Evolutionary conservation across 23 tunicate species (phyloP), one percentile per base, ranked within the genome.

Genomic region (Trididemnum nubilum): DNA sequence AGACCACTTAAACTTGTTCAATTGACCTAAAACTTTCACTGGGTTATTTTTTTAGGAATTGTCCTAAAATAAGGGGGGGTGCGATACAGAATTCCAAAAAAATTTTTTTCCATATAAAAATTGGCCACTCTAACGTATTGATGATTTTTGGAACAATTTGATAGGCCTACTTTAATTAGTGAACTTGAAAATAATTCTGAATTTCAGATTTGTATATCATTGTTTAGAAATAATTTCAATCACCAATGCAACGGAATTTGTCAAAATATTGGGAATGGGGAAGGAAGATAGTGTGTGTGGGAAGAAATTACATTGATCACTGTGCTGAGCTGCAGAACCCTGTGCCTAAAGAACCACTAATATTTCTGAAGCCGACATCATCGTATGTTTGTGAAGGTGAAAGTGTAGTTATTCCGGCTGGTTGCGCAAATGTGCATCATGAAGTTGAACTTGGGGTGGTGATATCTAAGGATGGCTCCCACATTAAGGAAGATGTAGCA

Each of bases 401-500:
- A 1, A 44, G 65, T 25, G 80, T 93, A 1, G 51, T 73, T 18
- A 93, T 93, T 19, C 98, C 98, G 35, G 59, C 52, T 5, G 89
- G 93, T 1, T 93, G 98, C 64, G 0, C 28, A 1, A 78, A 60
- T 33, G 61, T 93, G 0, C 98, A 93, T 67, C 98, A 93, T 87
- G 98, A 93, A 87, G 93, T 93, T 0, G 98, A 93, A 84, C 80
- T 93, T 38, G 98, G 98, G 5, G 82, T 93, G 23, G 98, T 93
- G 0, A 93, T 93, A 24, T 73, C 86, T n/a, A 87, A 84, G 73
- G 65, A 66, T 34, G 98, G 98, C 3, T 61, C 82, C 15, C 71
- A 88, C 27, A 84, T 93, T 21, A 0, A 32, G 29, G 84, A 87
- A 81, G 61, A 65, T 1, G 34, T 51, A 31, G 98, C 93, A 0